These are phyloP conservation scores for Tetragonisca angustula DNA, from an alignment of 2,888 invertebrate genomes.

Conservation along the genomic window DNA sequence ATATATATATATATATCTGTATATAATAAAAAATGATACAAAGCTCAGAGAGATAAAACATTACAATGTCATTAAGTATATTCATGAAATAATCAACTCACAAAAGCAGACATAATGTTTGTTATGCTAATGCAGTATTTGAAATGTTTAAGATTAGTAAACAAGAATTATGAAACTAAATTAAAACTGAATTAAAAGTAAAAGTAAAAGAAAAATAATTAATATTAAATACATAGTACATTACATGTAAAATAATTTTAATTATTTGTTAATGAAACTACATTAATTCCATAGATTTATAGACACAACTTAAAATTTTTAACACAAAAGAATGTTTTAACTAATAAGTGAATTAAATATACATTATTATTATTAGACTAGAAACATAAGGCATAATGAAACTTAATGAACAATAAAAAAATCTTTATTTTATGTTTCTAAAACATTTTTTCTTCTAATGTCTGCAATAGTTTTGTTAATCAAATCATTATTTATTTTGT, in stretches of 20 bases:
- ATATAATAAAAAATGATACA: conserved; percentile 7
- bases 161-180: conserved; percentile 2
- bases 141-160: conserved; percentile 26
- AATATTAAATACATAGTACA: conserved; percentile 38
- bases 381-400: conserved; percentile 56
- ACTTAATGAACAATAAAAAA: conserved; percentile 41
- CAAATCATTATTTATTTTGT: conserved; percentile 37
- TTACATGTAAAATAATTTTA: conserved; percentile 27
- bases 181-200: conserved; percentile 8
- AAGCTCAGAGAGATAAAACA: conserved; percentile 50
- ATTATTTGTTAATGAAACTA: conserved; percentile 30
- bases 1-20: neutral
- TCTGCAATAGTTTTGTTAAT: conserved; percentile 37
- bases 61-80: conserved; percentile 22
- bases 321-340: conserved; percentile 30
- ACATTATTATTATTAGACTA: conserved; percentile 58
- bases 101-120: conserved; percentile 37
- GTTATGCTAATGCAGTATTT: conserved; percentile 21
- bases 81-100: conserved; percentile 34
- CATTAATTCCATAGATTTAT: conserved; percentile 31
- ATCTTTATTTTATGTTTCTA: conserved; percentile 37
- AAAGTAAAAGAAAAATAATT: conserved; percentile 17
- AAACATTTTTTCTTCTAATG: conserved; percentile 44
- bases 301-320: conserved; percentile 27
- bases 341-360: conserved; percentile 45